Conservation (phyloP, 2,797 vertebrate species). For the Psittacula echo region DNA sequence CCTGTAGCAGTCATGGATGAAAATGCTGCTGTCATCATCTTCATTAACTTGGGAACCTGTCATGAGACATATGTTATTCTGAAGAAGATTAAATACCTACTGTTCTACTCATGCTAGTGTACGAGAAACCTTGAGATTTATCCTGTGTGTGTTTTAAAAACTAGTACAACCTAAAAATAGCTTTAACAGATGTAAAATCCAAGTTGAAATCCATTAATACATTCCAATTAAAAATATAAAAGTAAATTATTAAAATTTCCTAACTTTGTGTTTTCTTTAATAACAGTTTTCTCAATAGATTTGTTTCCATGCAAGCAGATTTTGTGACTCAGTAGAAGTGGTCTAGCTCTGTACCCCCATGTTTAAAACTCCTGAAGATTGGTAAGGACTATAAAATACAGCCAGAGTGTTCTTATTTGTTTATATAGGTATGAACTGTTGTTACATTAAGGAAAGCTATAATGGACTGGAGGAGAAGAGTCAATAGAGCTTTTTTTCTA, state of each 20-base stretch:
- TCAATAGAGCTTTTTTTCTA: not conserved
- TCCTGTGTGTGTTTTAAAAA: not conserved
- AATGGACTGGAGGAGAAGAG: not conserved
- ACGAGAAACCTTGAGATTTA: not conserved
- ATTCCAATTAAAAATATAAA: not conserved
- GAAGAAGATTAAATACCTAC: not conserved
- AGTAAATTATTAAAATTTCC: not conserved
- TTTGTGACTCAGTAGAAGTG: not conserved
- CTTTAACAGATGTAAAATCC: not conserved
- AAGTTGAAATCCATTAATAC: not conserved
- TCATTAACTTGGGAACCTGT: not conserved
- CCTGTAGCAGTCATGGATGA: not conserved
- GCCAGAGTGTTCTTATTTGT: not conserved
- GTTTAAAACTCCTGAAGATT: not conserved
- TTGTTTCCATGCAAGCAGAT: not conserved
- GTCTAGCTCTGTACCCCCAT: not conserved
- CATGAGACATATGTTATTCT: not conserved
- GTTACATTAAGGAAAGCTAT: not conserved
- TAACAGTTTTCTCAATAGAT: not conserved
- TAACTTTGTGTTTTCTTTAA: not conserved
- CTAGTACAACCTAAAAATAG: not conserved
- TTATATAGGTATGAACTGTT: not conserved
- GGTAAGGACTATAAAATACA: not conserved
- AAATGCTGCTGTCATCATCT: not conserved
- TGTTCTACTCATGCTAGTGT: not conserved